Evolutionary conservation across 2,888 invertebrate genomes (phyloP).

Genomic region (Philereme vetulata): DNA sequence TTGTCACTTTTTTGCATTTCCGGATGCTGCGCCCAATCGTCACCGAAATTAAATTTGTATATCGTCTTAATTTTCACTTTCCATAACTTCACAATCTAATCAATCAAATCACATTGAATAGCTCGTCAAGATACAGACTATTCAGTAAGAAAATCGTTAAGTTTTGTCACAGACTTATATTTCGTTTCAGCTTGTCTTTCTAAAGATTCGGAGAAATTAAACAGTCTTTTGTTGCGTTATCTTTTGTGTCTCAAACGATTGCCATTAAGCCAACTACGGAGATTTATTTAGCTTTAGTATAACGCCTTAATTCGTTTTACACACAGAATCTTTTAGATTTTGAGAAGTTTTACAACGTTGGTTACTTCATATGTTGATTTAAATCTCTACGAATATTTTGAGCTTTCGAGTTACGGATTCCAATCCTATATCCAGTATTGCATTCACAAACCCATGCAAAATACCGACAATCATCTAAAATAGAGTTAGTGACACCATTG

Average conservation of each 20-base stretch:
- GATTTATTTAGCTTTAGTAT: slow-evolving; percentile 24
- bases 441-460: too few relatives aligned
- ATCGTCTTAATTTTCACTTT: background rate
- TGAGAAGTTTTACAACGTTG: too few relatives aligned
- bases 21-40: too few relatives aligned
- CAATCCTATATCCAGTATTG: too few relatives aligned
- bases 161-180: slow-evolving; percentile 21
- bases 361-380: too few relatives aligned
- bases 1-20: too few relatives aligned
- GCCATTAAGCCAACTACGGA: slow-evolving; percentile 29
- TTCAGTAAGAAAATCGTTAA: slow-evolving; percentile 34
- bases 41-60: too few relatives aligned
- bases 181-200: slow-evolving; percentile 46
- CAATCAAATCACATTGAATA: slow-evolving; percentile 37
- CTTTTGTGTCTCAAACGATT: slow-evolving; percentile 48
- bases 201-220: slow-evolving; percentile 53
- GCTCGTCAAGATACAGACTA: slow-evolving; percentile 44
- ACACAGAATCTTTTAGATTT: slow-evolving; percentile 10
- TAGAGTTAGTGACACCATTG: too few relatives aligned
- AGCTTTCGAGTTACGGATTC: too few relatives aligned
- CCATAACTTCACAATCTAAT: slow-evolving; percentile 4
- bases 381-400: too few relatives aligned
- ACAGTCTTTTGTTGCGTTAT: slow-evolving; percentile 46
- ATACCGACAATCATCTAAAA: too few relatives aligned
- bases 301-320: slow-evolving; percentile 22